These are phyloP conservation scores for Schlechtendalia chinensis DNA, from an alignment of 1,140 invertebrate species.

Conservation along the genomic window DNA sequence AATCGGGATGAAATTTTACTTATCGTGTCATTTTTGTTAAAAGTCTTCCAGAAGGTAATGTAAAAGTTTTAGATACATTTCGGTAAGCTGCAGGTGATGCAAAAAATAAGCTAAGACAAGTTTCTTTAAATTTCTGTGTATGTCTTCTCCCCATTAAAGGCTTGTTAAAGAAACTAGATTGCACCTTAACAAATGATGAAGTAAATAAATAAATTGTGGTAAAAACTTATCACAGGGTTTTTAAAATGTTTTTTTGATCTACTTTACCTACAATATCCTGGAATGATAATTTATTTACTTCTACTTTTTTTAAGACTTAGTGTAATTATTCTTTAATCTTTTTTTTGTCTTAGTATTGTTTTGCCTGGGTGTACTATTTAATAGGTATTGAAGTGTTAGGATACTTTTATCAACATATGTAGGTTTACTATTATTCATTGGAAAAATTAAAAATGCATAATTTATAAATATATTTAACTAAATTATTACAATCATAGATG, in stretches of 20 bases:
- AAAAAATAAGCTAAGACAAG: background rate
- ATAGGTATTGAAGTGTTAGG: background rate
- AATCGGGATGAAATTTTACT: background rate
- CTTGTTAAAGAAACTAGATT: background rate
- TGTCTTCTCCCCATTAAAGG: background rate
- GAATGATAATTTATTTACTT: background rate
- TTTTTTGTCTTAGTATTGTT: slow-evolving; percentile 2
- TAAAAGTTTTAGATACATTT: slow-evolving; percentile 10
- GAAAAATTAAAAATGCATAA: background rate
- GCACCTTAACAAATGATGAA: background rate
- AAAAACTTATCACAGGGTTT: slow-evolving; percentile 1
- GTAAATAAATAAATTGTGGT: too few species aligned
- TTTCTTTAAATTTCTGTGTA: slow-evolving; percentile 2
- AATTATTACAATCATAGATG: too few species aligned
- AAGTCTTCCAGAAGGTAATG: slow-evolving; percentile 2
- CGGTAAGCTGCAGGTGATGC: background rate
- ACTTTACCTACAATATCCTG: background rate
- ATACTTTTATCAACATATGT: background rate
- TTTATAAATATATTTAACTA: background rate
- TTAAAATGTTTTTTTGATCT: background rate
- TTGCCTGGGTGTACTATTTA: background rate
- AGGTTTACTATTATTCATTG: background rate
- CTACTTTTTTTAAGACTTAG: background rate
- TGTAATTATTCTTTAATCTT: background rate
- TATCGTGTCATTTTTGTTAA: background rate